Percentiles rank a stretch among this genome's conserved stretches.
These are phyloP conservation scores for Rhodeus uyekii DNA, from an alignment of 2,797 vertebrate species.

Conservation along the genomic window DNA sequence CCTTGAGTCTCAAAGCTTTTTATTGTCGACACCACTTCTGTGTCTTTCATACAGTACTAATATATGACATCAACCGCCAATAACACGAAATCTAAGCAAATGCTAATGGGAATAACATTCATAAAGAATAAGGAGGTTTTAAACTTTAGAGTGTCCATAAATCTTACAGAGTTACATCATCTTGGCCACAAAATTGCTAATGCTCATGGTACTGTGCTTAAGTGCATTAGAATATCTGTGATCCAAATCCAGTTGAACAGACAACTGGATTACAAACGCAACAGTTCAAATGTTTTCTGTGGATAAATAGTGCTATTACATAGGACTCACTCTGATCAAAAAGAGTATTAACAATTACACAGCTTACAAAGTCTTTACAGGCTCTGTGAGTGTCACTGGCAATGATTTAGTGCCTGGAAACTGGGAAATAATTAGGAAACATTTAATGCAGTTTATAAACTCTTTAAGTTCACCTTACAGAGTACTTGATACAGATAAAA, in stretches of 20 bases:
- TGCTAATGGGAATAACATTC: slow-evolving; percentile 6
- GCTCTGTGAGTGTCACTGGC: slow-evolving; percentile 18
- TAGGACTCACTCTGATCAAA: slow-evolving; percentile 2
- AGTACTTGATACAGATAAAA: not conserved
- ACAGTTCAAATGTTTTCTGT: slow-evolving; percentile 9
- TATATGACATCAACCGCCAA: not conserved
- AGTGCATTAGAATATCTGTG: slow-evolving; percentile 44
- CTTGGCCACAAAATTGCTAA: slow-evolving; percentile 35
- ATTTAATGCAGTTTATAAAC: not conserved
- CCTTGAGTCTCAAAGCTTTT: not conserved
- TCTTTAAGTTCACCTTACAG: not conserved
- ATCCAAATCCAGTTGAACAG: slow-evolving; percentile 43
- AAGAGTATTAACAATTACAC: slow-evolving; percentile 13
- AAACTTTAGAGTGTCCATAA: slow-evolving; percentile 23
- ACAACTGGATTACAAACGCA: slow-evolving; percentile 46
- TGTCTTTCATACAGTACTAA: not conserved
- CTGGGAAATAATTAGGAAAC: not conserved
- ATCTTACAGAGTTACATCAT: slow-evolving; percentile 49
- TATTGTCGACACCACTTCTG: slow-evolving; percentile 13
- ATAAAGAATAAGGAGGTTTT: not conserved
- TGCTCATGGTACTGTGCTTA: slow-evolving; percentile 40
- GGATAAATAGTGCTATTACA: not conserved
- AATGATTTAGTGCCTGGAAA: not conserved
- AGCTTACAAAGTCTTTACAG: not conserved
- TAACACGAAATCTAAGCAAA: not conserved